Evolutionary conservation across 1,140 invertebrate species (phyloP).

Genomic region (Odontomachus brunneus): DNA sequence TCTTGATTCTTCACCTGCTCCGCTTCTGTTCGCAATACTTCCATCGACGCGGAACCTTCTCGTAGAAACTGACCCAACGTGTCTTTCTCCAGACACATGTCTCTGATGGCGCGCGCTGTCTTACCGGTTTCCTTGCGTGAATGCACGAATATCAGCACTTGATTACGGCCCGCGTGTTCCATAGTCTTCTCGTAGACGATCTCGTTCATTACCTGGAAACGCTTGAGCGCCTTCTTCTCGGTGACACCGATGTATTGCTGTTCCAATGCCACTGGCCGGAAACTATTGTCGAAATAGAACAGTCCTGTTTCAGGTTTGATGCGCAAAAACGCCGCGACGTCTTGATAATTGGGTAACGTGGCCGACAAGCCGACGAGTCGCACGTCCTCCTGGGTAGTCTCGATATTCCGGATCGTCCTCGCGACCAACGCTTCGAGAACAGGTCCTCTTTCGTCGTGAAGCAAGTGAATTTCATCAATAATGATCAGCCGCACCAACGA

Average conservation of each 20-base stretch:
- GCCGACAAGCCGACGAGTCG: conserved; percentile 98
- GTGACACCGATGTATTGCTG: conserved; percentile 99
- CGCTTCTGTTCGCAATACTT: conserved; percentile 97
- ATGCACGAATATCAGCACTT: conserved; percentile 99
- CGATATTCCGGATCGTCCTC: conserved; percentile 96
- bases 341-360: conserved; percentile 99
- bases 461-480: conserved; percentile 99
- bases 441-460: conserved; percentile 99
- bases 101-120: conserved; percentile 97
- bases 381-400: conserved; percentile 98
- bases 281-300: conserved; percentile 99
- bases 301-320: conserved; percentile 95
- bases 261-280: conserved; percentile 97
- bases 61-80: conserved; percentile 97
- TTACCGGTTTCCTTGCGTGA: conserved; percentile 99
- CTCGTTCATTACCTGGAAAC: conserved; percentile 99
- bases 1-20: conserved; percentile 99
- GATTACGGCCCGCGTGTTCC: conserved; percentile 99
- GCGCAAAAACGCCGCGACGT: conserved; percentile 97
- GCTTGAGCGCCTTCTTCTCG: conserved; percentile 99
- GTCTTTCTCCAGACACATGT: conserved; percentile 99
- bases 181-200: conserved; percentile 99
- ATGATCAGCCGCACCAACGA: conserved; percentile 98
- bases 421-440: conserved; percentile 98
- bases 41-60: conserved; percentile 98